A percentile compares a stretch with the other conserved stretches of the same genome.
Evolutionary conservation across 2,113 vertebrate species (phyloP).

Genomic region (Hippocampus zosterae): DNA sequence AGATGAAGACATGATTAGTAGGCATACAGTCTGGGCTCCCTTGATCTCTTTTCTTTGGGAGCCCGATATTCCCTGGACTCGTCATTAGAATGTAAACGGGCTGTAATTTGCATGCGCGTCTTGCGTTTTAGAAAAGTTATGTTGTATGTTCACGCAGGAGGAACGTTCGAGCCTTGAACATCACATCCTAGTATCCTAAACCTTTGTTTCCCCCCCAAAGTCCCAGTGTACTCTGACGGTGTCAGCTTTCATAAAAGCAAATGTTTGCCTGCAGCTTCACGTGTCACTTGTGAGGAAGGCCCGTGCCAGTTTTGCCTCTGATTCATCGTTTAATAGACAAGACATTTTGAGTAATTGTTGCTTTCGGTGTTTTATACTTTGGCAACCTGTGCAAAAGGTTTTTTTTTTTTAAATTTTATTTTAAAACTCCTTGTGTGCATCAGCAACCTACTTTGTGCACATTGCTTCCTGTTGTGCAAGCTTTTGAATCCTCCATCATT

Average conservation of each 20-base stretch:
- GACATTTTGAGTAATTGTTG: constrained; percentile 55
- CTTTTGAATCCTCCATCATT: constrained; percentile 28
- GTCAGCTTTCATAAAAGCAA: constrained; percentile 56
- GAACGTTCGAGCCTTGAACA: constrained; percentile 15
- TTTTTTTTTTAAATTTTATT: constrained; percentile 35
- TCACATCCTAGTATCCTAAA: constrained; percentile 27
- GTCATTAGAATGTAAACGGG: constrained; percentile 37
- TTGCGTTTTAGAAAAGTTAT: constrained; percentile 31
- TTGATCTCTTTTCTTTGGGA: constrained; percentile 38
- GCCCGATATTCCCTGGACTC: constrained; percentile 34
- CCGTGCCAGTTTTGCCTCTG: constrained; percentile 58
- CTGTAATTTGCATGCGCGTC: constrained; percentile 47
- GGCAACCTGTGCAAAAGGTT: constrained; percentile 46
- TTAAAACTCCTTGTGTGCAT: constrained; percentile 53
- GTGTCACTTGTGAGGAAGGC: constrained; percentile 53
- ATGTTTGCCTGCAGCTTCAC: constrained; percentile 54
- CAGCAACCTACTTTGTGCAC: constrained; percentile 39
- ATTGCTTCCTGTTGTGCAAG: constrained; percentile 37
- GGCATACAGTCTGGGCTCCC: constrained; percentile 21
- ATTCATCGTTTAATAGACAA: constrained; percentile 70
- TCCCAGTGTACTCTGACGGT: constrained; percentile 34
- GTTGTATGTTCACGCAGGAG: constrained; percentile 22
- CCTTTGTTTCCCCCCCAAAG: constrained; percentile 24
- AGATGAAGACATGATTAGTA: constrained; percentile 8
- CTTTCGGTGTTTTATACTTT: constrained; percentile 57